phyloP scores from a whole-genome alignment of 2,888 invertebrate species.

The Andrena marginata region DNA sequence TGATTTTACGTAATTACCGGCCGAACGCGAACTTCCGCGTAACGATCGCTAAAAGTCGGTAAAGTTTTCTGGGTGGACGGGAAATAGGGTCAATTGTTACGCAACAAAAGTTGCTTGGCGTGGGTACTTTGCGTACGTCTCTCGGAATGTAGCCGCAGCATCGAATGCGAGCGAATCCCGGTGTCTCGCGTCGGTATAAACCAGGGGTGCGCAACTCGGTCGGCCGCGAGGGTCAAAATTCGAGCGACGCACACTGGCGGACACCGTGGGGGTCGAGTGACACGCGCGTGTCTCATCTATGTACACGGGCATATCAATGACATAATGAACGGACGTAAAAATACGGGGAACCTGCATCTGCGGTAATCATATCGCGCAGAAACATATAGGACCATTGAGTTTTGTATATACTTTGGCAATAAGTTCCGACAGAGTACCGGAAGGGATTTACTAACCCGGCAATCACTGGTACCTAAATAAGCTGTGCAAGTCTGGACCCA shows the following conservation, averaged over 20 bases:
- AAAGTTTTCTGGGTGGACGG: constrained; percentile 65
- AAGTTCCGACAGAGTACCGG: background rate
- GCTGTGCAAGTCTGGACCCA: too few relatives aligned
- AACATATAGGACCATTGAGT: background rate
- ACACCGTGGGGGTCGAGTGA: background rate
- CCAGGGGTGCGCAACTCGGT: constrained; percentile 52
- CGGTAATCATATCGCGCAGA: background rate
- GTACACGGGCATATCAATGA: background rate
- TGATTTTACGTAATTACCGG: constrained; percentile 36
- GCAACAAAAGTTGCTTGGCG: constrained; percentile 72
- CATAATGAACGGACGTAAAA: constrained; percentile 5
- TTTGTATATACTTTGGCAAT: background rate
- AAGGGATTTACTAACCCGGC: background rate
- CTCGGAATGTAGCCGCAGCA: constrained; percentile 63
- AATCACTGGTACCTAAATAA: background rate
- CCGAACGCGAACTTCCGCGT: constrained; percentile 42
- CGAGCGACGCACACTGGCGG: constrained; percentile 11
- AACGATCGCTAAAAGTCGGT: constrained; percentile 52
- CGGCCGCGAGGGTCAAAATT: constrained; percentile 35
- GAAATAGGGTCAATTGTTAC: constrained; percentile 73
- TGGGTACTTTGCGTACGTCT: constrained; percentile 66
- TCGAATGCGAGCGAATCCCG: constrained; percentile 59
- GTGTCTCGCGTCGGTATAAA: constrained; percentile 56
- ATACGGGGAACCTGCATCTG: background rate
- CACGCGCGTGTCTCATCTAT: background rate